phyloP scores from a whole-genome alignment of 2,113 vertebrate genomes.

The Lampris megalopsis region DNA sequence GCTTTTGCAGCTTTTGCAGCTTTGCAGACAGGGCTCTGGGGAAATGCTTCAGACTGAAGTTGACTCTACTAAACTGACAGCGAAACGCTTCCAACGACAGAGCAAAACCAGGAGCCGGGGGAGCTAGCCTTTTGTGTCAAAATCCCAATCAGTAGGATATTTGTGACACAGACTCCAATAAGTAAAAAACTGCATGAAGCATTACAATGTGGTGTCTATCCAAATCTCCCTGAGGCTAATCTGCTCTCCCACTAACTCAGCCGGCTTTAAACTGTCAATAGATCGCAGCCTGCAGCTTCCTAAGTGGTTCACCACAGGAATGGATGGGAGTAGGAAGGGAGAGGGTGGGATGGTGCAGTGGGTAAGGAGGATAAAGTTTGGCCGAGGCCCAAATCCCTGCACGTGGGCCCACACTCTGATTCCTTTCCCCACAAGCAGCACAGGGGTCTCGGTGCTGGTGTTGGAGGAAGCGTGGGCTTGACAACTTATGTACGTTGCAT shows the following conservation, averaged over 20 bases:
- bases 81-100: conserved; percentile 10
- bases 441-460: conserved; percentile 25
- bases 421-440: conserved; percentile 24
- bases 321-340: conserved; percentile 46
- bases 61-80: conserved; percentile 34
- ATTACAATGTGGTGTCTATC: conserved; percentile 16
- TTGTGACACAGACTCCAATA: background rate
- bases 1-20: conserved; percentile 34
- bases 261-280: conserved; percentile 56
- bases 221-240: conserved; percentile 43
- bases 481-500: too few species aligned
- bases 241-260: conserved; percentile 49
- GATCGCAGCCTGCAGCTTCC: conserved; percentile 64
- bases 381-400: conserved; percentile 58
- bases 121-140: background rate
- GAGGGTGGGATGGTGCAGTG: conserved; percentile 68
- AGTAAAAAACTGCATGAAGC: conserved; percentile 29
- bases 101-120: background rate
- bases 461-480: background rate
- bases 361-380: conserved; percentile 62
- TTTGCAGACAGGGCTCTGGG: conserved; percentile 30
- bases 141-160: background rate
- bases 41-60: conserved; percentile 51
- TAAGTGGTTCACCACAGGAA: conserved; percentile 67
- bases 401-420: conserved; percentile 56